Evolutionary conservation across 2,113 vertebrate genomes (phyloP).

Genomic region (Myotis brandtii): DNA sequence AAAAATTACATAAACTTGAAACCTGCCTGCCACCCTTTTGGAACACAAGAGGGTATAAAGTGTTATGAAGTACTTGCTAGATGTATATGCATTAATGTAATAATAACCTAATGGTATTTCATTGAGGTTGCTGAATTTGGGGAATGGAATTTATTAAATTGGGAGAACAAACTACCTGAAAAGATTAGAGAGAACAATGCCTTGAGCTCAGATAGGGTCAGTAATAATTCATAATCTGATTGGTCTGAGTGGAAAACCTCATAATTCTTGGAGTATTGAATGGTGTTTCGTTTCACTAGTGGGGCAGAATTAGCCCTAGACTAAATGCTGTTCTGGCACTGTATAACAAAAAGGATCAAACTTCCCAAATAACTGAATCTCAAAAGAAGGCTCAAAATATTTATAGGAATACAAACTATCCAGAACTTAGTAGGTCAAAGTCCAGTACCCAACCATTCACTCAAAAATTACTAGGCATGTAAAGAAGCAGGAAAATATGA

Average conservation of each 20-base stretch:
- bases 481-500: neutral
- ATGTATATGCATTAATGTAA: neutral
- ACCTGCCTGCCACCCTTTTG: neutral
- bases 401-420: neutral
- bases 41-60: neutral
- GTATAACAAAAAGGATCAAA: neutral
- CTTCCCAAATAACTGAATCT: neutral
- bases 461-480: constrained; percentile 8
- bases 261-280: neutral
- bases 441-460: neutral
- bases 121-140: constrained; percentile 1
- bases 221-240: neutral
- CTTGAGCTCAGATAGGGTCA: neutral
- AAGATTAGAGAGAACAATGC: neutral
- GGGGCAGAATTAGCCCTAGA: neutral
- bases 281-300: neutral
- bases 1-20: neutral
- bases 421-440: neutral
- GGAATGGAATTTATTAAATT: constrained; percentile 3
- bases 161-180: neutral
- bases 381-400: neutral
- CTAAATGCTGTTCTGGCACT: neutral
- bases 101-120: neutral
- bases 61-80: neutral
- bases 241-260: neutral